phyloP scores from a whole-genome alignment of 1,140 invertebrate genomes.

The Conopomorpha cramerella region DNA sequence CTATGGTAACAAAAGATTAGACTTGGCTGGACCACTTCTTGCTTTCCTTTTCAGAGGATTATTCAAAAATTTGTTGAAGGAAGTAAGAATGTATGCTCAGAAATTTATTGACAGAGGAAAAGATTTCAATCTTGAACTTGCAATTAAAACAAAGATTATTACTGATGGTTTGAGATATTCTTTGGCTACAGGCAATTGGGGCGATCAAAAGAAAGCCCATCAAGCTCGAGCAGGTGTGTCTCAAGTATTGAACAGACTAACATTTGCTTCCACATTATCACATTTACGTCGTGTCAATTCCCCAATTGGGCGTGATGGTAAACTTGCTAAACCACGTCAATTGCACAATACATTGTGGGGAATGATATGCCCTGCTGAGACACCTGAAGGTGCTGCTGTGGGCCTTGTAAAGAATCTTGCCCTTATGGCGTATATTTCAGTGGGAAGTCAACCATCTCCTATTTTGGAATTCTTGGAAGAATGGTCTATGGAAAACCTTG shows the following conservation, averaged over 20 bases:
- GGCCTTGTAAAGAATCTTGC: conserved; percentile 97
- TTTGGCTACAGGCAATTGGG: conserved; percentile 98
- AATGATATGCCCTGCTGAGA: conserved; percentile 99
- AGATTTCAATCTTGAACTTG: conserved; percentile 96
- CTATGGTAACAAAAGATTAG: conserved; percentile 97
- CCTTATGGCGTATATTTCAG: conserved; percentile 98
- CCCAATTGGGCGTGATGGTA: conserved; percentile 97
- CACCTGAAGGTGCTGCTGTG: conserved; percentile 93
- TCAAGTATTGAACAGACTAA: conserved; percentile 93
- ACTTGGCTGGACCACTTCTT: conserved; percentile 94
- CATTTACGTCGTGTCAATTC: conserved; percentile 97
- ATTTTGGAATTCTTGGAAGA: conserved; percentile 99
- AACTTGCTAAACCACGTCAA: conserved; percentile 96
- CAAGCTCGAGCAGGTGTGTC: conserved; percentile 89
- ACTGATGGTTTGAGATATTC: conserved; percentile 98
- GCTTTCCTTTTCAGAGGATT: conserved; percentile 95
- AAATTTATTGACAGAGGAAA: conserved; percentile 98
- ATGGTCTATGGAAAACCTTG: conserved; percentile 99
- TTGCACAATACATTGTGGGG: conserved; percentile 99
- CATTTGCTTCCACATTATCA: conserved; percentile 96
- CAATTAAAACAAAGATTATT: conserved; percentile 97
- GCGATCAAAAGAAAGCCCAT: conserved; percentile 99
- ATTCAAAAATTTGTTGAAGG: conserved; percentile 93
- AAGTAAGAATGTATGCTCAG: conserved; percentile 96
- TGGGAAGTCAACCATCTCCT: conserved; percentile 96